Percentiles rank a stretch among this genome's conserved stretches.
These are phyloP conservation scores for Charaxes varanes DNA, from an alignment of 1,140 invertebrate species.

Conservation along the genomic window DNA sequence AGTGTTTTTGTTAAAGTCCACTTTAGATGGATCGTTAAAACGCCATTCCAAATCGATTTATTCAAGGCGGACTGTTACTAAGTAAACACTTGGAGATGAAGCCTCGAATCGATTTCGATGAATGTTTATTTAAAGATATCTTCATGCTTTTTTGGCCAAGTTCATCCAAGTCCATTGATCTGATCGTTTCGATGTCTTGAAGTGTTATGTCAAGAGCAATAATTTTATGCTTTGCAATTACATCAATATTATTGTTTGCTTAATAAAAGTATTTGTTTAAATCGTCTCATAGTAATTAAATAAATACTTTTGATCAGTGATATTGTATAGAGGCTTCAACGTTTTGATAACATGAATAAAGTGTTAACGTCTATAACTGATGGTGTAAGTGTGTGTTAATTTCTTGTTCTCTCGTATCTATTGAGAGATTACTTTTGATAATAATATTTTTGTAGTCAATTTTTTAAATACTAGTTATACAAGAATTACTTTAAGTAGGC, in stretches of 20 bases:
- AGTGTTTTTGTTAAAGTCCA: slow-evolving; percentile 20
- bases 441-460: too few relatives aligned
- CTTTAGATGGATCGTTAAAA: slow-evolving; percentile 22
- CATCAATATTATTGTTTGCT: slow-evolving; percentile 23
- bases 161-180: slow-evolving; percentile 57
- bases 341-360: too few relatives aligned
- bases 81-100: slow-evolving; percentile 64
- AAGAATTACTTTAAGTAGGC: too few relatives aligned
- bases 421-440: too few relatives aligned
- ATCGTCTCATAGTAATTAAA: neutral
- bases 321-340: too few relatives aligned
- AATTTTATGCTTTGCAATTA: slow-evolving; percentile 26
- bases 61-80: slow-evolving; percentile 68
- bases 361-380: too few relatives aligned
- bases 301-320: neutral
- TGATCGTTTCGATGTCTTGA: slow-evolving; percentile 39
- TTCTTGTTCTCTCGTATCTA: too few relatives aligned
- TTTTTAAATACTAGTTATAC: too few relatives aligned
- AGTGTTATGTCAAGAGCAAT: slow-evolving; percentile 39
- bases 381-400: too few relatives aligned
- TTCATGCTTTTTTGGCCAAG: slow-evolving; percentile 63
- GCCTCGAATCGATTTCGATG: slow-evolving; percentile 57
- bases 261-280: slow-evolving; percentile 9
- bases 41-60: slow-evolving; percentile 64
- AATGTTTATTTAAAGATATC: slow-evolving; percentile 66